Percentiles rank a stretch among this genome's conserved stretches.
phyloP scores from a whole-genome alignment of 2,888 invertebrate genomes.

The Drosophila barbarae region DNA sequence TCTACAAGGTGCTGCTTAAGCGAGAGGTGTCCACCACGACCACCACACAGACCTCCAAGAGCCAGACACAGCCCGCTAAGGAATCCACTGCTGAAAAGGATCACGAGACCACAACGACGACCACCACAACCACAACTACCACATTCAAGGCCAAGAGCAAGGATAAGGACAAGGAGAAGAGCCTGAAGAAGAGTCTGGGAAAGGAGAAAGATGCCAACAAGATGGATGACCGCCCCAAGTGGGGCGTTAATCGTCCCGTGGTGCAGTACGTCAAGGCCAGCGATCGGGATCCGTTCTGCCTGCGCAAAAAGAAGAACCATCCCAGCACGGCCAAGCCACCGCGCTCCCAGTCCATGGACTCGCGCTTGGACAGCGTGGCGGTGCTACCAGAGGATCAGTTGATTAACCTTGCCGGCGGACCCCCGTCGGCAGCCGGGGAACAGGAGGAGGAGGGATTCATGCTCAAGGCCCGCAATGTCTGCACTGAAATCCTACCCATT shows the following conservation, averaged over 20 bases:
- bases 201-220: conserved; percentile 66
- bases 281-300: conserved; percentile 91
- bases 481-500: conserved; percentile 79
- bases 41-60: conserved; percentile 78
- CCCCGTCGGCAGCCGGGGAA: conserved; percentile 18
- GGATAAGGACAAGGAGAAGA: conserved; percentile 69
- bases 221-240: conserved; percentile 85
- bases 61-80: conserved; percentile 65
- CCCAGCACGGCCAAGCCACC: conserved; percentile 80
- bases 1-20: conserved; percentile 78
- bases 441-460: conserved; percentile 75
- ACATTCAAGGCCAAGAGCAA: conserved; percentile 77
- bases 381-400: conserved; percentile 46
- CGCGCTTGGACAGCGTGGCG: conserved; percentile 65
- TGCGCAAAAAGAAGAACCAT: conserved; percentile 82
- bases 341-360: conserved; percentile 80
- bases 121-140: conserved; percentile 78
- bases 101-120: conserved; percentile 77
- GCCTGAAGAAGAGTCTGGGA: conserved; percentile 52
- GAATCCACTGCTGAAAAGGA: conserved; percentile 70
- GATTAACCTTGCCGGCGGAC: conserved; percentile 29
- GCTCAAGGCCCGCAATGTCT: conserved; percentile 78
- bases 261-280: conserved; percentile 93
- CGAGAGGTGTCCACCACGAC: conserved; percentile 79
- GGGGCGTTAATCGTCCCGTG: conserved; percentile 88